phyloP scores from a whole-genome alignment of 1,140 invertebrate species.

The Eriosoma lanigerum region DNA sequence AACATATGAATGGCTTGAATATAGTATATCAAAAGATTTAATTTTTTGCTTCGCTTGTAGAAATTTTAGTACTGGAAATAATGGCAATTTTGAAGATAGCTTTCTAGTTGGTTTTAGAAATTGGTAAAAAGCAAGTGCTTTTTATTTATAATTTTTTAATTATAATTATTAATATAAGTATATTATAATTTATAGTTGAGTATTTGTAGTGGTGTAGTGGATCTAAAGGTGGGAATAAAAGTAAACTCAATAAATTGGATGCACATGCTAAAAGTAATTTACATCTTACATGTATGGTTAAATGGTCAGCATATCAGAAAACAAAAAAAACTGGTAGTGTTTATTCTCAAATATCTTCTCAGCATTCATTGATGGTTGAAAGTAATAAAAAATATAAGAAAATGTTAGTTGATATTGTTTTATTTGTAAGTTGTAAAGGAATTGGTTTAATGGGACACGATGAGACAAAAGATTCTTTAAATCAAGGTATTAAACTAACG shows the following conservation, averaged over 20 bases:
- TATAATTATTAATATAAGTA: neutral
- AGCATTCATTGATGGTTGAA: neutral
- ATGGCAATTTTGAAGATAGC: neutral
- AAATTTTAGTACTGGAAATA: neutral
- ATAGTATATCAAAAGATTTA: neutral
- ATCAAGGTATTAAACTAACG: neutral
- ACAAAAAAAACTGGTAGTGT: neutral
- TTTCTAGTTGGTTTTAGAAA: neutral
- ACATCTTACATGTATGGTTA: conserved; percentile 7
- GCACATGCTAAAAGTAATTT: conserved; percentile 2
- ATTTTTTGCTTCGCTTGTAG: neutral
- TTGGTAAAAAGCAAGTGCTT: neutral
- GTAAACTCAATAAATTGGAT: neutral
- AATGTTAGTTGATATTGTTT: neutral
- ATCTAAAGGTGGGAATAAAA: neutral
- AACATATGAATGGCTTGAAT: neutral
- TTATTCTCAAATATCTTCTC: neutral
- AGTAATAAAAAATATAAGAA: conserved; percentile 4
- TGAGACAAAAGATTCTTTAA: neutral
- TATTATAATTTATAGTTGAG: conserved; percentile 8
- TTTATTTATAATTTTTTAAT: neutral
- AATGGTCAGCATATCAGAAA: neutral
- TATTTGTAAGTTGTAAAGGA: conserved; percentile 12
- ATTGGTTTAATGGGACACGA: neutral
- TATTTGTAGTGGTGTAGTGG: conserved; percentile 8